These are phyloP conservation scores for Lampris incognitus DNA, from an alignment of 2,113 vertebrate genomes.

Conservation along the genomic window DNA sequence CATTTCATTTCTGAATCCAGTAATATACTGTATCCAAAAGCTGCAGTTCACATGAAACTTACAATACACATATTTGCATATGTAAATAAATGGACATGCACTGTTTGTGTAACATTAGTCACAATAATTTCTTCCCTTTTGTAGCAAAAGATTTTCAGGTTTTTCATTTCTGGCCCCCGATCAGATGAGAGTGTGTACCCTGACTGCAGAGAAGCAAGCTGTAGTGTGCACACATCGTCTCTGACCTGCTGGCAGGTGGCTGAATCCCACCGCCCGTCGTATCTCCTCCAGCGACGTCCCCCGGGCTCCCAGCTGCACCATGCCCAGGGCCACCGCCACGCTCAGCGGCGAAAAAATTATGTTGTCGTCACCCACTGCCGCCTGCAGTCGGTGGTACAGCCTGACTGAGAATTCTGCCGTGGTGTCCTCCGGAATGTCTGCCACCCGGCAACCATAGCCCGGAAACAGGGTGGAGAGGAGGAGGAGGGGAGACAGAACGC, in stretches of 20 bases:
- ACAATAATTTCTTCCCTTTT: too few species aligned
- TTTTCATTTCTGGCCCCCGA: too few species aligned
- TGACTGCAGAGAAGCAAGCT: neutral
- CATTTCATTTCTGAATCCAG: too few species aligned
- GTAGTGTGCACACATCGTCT: neutral
- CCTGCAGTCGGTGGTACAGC: slow-evolving; percentile 92
- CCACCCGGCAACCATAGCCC: slow-evolving; percentile 79
- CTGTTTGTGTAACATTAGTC: too few species aligned
- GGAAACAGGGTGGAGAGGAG: slow-evolving; percentile 84
- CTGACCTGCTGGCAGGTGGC: slow-evolving; percentile 87
- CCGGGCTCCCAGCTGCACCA: slow-evolving; percentile 93
- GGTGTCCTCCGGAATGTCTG: slow-evolving; percentile 86
- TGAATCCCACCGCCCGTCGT: slow-evolving; percentile 89
- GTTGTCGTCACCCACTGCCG: slow-evolving; percentile 89
- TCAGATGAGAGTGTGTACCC: neutral
- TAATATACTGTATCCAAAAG: too few species aligned
- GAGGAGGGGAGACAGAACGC: slow-evolving; percentile 83
- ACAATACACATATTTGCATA: too few species aligned
- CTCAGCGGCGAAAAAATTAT: slow-evolving; percentile 96
- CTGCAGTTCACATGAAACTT: too few species aligned
- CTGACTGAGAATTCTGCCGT: slow-evolving; percentile 92
- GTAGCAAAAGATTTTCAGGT: too few species aligned
- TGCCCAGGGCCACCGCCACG: slow-evolving; percentile 89
- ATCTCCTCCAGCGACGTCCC: slow-evolving; percentile 93
- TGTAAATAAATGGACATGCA: too few species aligned